These are phyloP conservation scores for Scytalopus superciliaris DNA, from an alignment of 2,113 vertebrate genomes.

Conservation along the genomic window DNA sequence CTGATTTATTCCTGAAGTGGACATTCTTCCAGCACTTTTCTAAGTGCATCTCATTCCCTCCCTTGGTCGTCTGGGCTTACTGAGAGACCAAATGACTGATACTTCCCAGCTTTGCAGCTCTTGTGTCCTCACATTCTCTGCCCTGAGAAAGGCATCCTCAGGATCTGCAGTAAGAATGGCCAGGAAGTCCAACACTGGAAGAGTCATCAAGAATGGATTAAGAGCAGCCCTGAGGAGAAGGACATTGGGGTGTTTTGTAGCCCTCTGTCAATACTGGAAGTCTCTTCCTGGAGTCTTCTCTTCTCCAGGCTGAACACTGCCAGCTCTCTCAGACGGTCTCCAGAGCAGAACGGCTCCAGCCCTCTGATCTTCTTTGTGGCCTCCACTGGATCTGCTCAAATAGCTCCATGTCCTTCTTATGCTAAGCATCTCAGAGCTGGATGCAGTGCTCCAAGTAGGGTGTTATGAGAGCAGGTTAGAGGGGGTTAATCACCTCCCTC, in stretches of 20 bases:
- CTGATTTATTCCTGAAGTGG: conserved; percentile 10
- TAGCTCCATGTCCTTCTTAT: neutral
- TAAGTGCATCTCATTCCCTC: neutral
- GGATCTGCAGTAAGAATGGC: neutral
- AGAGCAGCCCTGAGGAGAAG: neutral
- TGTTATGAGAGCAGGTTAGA: neutral
- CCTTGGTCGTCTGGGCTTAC: neutral
- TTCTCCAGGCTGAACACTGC: neutral
- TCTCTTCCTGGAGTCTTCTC: neutral
- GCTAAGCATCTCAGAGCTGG: neutral
- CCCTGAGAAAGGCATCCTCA: neutral
- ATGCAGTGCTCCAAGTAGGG: neutral
- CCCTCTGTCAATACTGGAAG: neutral
- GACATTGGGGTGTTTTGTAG: neutral
- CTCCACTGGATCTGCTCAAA: neutral
- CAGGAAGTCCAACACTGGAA: neutral
- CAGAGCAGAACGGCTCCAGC: neutral
- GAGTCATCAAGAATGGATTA: neutral
- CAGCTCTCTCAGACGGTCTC: neutral
- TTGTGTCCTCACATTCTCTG: neutral
- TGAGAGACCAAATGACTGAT: neutral
- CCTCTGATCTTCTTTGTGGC: neutral
- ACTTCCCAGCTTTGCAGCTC: neutral
- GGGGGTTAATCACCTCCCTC: neutral
- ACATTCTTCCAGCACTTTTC: neutral